Conservation (phyloP, 2,797 vertebrate genomes). For the Enteromius trimaculatus region DNA sequence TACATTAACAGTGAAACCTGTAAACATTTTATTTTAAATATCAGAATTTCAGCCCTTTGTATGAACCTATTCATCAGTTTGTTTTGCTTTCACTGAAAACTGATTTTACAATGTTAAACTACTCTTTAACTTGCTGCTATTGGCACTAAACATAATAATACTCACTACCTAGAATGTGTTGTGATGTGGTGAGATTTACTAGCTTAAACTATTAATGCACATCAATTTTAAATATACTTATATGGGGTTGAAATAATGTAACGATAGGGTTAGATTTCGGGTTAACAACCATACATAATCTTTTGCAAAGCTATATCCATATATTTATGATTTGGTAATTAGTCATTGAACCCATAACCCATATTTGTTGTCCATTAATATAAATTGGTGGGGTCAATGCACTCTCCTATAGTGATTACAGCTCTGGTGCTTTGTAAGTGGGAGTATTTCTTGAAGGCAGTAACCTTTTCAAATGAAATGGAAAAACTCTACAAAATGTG, state of each 20-base stretch:
- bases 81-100: neutral
- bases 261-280: neutral
- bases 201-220: neutral
- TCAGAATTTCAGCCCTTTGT: neutral
- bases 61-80: neutral
- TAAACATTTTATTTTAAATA: neutral
- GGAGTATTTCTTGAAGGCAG: neutral
- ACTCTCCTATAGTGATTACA: neutral
- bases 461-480: neutral
- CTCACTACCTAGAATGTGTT: neutral
- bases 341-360: neutral
- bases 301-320: neutral
- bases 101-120: neutral
- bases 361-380: neutral
- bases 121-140: neutral
- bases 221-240: neutral
- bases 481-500: neutral
- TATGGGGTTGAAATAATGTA: neutral
- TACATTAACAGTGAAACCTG: neutral
- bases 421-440: neutral
- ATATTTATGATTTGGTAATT: conserved; percentile 2
- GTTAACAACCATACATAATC: neutral
- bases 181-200: neutral
- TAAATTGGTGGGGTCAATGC: neutral
- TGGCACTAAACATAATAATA: neutral